Evolutionary conservation across 2,797 vertebrate species (phyloP).

Genomic region (Chrysolophus pictus): DNA sequence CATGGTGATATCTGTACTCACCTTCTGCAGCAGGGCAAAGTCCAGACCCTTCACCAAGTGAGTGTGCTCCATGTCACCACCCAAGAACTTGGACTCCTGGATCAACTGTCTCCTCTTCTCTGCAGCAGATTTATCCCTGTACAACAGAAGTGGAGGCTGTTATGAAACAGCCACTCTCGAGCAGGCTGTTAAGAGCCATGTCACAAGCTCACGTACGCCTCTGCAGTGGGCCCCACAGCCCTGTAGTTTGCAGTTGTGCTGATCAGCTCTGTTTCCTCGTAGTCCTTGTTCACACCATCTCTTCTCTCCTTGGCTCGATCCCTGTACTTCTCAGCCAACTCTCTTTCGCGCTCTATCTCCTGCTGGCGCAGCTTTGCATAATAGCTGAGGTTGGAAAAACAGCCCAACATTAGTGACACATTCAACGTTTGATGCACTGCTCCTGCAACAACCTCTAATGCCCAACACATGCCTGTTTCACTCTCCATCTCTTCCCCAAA

Average conservation of each 20-base stretch:
- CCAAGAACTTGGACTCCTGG: constrained; percentile 99
- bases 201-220: constrained; percentile 85
- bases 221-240: constrained; percentile 94
- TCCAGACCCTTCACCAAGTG: constrained; percentile 99
- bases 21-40: constrained; percentile 97
- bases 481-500: not conserved
- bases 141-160: not conserved
- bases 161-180: not conserved
- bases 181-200: rapidly evolving
- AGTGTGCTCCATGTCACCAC: constrained; percentile 99
- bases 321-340: constrained; percentile 95
- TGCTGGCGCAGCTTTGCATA: constrained; percentile 96
- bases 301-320: constrained; percentile 93
- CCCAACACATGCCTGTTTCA: rapidly evolving
- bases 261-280: constrained; percentile 96
- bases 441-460: not conserved
- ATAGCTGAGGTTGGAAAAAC: constrained; percentile 81
- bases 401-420: rapidly evolving
- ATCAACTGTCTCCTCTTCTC: constrained; percentile 97
- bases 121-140: constrained; percentile 95
- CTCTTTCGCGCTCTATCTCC: constrained; percentile 94
- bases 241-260: constrained; percentile 97
- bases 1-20: not conserved
- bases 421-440: rapidly evolving
- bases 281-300: constrained; percentile 97